Base-by-base conservation (phyloP, 2,797 vertebrate species). In the Cuniculus paca region DNA sequence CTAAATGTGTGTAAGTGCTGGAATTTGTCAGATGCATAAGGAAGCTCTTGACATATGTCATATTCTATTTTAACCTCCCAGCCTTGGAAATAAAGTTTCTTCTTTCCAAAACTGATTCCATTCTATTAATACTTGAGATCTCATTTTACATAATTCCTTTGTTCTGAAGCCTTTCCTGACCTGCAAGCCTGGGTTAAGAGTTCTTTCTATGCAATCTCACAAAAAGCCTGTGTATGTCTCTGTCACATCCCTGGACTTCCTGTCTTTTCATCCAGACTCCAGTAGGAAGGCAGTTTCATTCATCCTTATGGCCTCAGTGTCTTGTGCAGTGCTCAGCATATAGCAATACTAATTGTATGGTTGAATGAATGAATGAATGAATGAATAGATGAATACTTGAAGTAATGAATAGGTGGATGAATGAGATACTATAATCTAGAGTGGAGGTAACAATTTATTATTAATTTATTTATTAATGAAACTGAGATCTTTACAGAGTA, bases 51-150 rank as follows among this genome's bases (percentile, higher is more conserved):
- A 78, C 2, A 36, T 52, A 72, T 36, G 6, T 2, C 20, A 54
- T n/a, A 4, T 31, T 92, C 54, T n/a, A 8, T 54, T 56, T 93
- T 72, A 82, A n/a, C 28, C 36, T 39, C 22, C 50, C 14, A 77
- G 16, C 54, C 72, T 87, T 34, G 10, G 28, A 83, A 54, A 84
- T 36, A 28, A 28, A 63, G 2, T 89, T 94, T 72, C 90, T 97
- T 88, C 68, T 92, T 94, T 92, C 14, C 56, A 52, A 94, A 95
- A 88, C 42, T 14, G 17, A 34, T 85, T 90, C 61, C 2, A 20
- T 85, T 79, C 78, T 80, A 20, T 4, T 90, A 28, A n/a, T 50
- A 77, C n/a, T 88, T 94, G n/a, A 70, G n/a, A 90, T 70, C 4
- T 90, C 75, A 60, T n/a, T 6, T 79, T 90, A 89, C 77, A 80